phyloP scores from a whole-genome alignment of 2,113 vertebrate species.

The Indicator indicator region DNA sequence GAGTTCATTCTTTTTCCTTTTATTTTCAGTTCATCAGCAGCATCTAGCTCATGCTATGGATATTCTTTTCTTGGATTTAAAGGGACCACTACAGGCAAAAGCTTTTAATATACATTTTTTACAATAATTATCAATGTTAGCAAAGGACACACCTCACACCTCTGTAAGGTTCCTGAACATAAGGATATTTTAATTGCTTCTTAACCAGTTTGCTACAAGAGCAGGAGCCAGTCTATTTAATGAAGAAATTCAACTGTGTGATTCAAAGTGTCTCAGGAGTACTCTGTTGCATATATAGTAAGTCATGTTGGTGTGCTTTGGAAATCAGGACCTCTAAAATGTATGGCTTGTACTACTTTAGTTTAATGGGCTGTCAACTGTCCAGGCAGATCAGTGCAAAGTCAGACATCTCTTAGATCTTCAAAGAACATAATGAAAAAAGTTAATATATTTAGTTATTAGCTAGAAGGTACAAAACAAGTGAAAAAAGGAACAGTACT shows the following conservation, averaged over 20 bases:
- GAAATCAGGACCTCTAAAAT: conserved; percentile 60
- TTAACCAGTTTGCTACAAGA: not conserved
- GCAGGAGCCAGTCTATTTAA: not conserved
- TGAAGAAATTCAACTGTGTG: not conserved
- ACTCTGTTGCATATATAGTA: not conserved
- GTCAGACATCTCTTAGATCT: conserved; percentile 67
- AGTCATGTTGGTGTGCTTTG: conserved; percentile 30
- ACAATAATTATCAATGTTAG: not conserved
- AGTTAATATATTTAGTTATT: conserved; percentile 68
- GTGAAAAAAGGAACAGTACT: not conserved
- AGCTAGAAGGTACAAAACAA: conserved; percentile 64
- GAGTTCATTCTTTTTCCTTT: not conserved
- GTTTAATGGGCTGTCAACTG: conserved; percentile 69
- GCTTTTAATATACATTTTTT: not conserved
- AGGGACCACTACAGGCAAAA: not conserved
- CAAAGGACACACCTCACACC: not conserved
- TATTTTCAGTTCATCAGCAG: not conserved
- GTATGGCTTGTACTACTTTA: conserved; percentile 44
- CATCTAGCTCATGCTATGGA: not conserved
- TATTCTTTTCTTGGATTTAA: not conserved
- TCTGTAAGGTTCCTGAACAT: not conserved
- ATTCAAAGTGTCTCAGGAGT: conserved; percentile 17
- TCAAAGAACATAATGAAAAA: conserved; percentile 62
- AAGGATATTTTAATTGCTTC: conserved; percentile 15
- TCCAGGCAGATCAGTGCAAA: conserved; percentile 50